Base-by-base conservation (phyloP, 1,140 invertebrate genomes). In the Pseudomyrmex dendroicus region DNA sequence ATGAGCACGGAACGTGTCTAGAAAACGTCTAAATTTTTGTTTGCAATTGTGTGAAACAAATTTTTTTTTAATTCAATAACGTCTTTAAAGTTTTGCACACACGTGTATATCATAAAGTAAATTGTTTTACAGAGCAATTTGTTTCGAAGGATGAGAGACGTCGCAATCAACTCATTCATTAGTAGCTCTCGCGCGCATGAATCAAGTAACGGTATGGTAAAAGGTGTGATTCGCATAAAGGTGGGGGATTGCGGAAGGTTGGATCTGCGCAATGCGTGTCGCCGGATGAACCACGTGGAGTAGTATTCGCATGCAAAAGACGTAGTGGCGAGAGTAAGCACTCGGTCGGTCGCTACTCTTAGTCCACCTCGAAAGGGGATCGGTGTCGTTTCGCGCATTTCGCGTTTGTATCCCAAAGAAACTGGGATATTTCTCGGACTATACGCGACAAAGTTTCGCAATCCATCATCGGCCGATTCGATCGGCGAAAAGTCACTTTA, bases 301-400 rank as follows among this genome's bases (percentile, higher is more conserved):
- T 88, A 88, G 88, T 88, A 92, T 92, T 93, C 90, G 84, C 91
- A 92, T 93, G 91, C 91, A 92, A 93, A 93, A 92, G 90, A 91
- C 87, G 74, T 88, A 76, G 61, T 63, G 73, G 62, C 46, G 59
- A 12, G 83, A 59, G 74, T 25, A 25, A 61, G 66, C 64, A 89
- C 70, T 13, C 84, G 66, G 62, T 8, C 73, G 73, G 84, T 35
- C 83, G 82, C 70, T 17, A 54, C 73, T 87, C 84, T 82, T 86
- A 89, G 86, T 89, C 82, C 82, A 67, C 72, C 61, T 64, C 62
- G 82, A 85, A 87, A 80, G 68, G 85, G 87, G 83, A 82, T 66
- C 84, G 82, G 83, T 68, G 80, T 91, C 87, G 88, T 87, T 89
- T 73, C 13, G 52, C 22, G 59, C 46, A 73, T 73, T 74, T 12